Percentiles rank a stretch among this genome's conserved stretches.
These are phyloP conservation scores for Stercorarius parasiticus DNA, from an alignment of 2,113 vertebrate species.

Conservation along the genomic window DNA sequence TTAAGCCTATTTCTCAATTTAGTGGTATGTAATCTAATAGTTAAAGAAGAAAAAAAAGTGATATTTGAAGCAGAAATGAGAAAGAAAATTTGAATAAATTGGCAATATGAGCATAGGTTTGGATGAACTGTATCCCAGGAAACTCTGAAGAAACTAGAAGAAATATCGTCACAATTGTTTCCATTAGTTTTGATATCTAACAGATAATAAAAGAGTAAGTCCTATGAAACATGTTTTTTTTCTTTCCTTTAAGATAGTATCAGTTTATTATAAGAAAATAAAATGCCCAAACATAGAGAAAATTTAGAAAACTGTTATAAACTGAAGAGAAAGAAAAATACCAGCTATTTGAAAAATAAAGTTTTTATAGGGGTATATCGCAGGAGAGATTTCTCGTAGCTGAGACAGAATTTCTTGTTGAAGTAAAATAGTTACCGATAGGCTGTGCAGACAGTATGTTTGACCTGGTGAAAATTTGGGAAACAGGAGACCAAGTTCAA, in stretches of 20 bases:
- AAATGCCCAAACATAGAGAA: neutral
- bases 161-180: neutral
- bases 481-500: neutral
- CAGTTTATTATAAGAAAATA: neutral
- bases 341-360: neutral
- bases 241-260: neutral
- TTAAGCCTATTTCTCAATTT: conserved; percentile 51
- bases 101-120: neutral
- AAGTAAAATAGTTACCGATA: neutral
- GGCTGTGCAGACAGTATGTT: neutral
- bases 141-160: neutral
- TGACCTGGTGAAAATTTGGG: neutral
- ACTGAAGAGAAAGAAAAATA: neutral
- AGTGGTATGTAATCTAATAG: conserved; percentile 16
- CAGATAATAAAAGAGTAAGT: neutral
- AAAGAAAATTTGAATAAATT: neutral
- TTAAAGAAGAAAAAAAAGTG: neutral
- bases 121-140: neutral
- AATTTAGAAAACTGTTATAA: neutral
- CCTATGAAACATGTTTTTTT: neutral
- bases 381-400: neutral
- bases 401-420: neutral
- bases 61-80: neutral
- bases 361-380: neutral
- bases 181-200: neutral